Conservation (phyloP, 2,888 invertebrate genomes). For the Panorpa germanica region DNA sequence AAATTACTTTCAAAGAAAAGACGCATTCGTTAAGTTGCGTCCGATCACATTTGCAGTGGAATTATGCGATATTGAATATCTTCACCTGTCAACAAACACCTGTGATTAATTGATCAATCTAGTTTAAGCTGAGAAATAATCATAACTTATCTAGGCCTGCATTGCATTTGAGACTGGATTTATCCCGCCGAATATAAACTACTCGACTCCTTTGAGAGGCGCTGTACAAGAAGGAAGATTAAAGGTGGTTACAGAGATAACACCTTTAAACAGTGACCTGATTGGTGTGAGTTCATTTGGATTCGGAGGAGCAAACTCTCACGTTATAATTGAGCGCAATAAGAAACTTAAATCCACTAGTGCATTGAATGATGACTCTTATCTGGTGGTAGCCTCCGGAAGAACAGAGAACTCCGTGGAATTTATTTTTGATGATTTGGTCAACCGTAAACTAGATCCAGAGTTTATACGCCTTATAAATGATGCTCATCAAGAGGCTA, state of each 20-base stretch:
- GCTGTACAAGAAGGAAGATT: slow-evolving; percentile 34
- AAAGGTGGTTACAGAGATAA: slow-evolving; percentile 47
- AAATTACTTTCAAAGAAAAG: no score
- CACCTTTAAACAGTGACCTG: slow-evolving; percentile 45
- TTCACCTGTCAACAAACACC: no score
- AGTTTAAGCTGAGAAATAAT: no score
- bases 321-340: slow-evolving; percentile 34
- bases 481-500: slow-evolving; percentile 33
- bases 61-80: no score
- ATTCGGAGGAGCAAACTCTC: slow-evolving; percentile 68
- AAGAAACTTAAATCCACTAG: slow-evolving; percentile 20
- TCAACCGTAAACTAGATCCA: slow-evolving; percentile 30
- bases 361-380: slow-evolving; percentile 31
- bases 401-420: slow-evolving; percentile 53
- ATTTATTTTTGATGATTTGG: slow-evolving; percentile 35
- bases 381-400: slow-evolving; percentile 49
- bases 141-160: no score
- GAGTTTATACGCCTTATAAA: slow-evolving; percentile 34
- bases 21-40: no score
- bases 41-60: no score
- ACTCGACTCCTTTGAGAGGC: slow-evolving; percentile 32
- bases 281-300: slow-evolving; percentile 74
- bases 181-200: slow-evolving; percentile 69
- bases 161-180: slow-evolving; percentile 55
- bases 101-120: no score